Base-by-base conservation (phyloP, 2,888 invertebrate species). In the Thecophora atra region DNA sequence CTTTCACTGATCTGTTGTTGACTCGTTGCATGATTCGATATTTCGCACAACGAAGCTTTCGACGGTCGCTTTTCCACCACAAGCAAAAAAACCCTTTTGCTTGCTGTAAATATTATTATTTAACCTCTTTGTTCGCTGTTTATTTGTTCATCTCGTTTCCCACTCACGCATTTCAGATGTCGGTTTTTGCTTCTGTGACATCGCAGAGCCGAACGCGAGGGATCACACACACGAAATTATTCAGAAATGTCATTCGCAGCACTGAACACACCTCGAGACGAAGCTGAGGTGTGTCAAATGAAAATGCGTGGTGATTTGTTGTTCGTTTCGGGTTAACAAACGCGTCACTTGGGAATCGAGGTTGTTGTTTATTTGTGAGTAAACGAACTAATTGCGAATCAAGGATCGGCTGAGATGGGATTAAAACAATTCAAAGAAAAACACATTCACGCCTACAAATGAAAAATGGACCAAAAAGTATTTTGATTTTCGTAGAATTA, bases 151-250 rank as follows among this genome's bases (percentile, higher is more conserved):
- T n/a, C n/a, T n/a, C n/a, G n/a, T n/a, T n/a, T n/a, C n/a, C n/a
- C n/a, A n/a, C n/a, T 60, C 42, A 17, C n/a, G 62, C 21, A 13
- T 54, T 28, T 19, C 42, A 37, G 62, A 11, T 13, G n/a, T 63
- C 21, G 37, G 19, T n/a, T n/a, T 19, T 54, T 11, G 54, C 21
- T n/a, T 62, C 21, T 56, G 56, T 37, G 62, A 37, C 11, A 21
- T 21, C 19, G 8, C n/a, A 52, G 26, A 51, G 52, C 13, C 65
- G 28, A 28, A 17, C 26, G 4, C 8, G 28, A 17, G 47, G 24
- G 37, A n/a, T n/a, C n/a, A 42, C 67, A 56, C 56, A 56, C 54
- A 67, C 24, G 30, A 67, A 67, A 67, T 67, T 67, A 67, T 67
- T 67, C 56, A 67, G 56, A 67, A 37, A 11, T 51, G 64, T 47